Conservation (phyloP, 2,888 invertebrate species). For the Pogonocherus hispidulus region DNA sequence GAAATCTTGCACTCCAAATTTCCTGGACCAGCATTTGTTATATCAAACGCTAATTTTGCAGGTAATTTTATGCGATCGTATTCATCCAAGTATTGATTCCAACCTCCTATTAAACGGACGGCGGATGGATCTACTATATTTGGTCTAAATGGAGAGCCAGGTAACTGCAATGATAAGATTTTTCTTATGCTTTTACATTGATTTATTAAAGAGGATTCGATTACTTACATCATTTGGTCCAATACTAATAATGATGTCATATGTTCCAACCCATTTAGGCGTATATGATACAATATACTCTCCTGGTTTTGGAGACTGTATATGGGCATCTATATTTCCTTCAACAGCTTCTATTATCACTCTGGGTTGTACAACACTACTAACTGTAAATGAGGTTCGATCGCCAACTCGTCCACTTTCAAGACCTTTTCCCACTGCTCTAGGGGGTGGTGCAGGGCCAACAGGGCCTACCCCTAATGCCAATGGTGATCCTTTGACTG, state of each 20-base stretch:
- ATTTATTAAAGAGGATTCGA: neutral
- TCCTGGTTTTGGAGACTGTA: slow-evolving; percentile 73
- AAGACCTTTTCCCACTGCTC: slow-evolving; percentile 79
- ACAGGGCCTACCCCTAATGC: slow-evolving; percentile 75
- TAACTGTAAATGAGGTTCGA: slow-evolving; percentile 80
- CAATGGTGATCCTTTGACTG: slow-evolving; percentile 72
- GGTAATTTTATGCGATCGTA: slow-evolving; percentile 81
- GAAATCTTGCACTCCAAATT: slow-evolving; percentile 77
- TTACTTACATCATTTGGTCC: slow-evolving; percentile 66
- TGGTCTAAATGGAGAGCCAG: slow-evolving; percentile 77
- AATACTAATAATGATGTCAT: slow-evolving; percentile 84
- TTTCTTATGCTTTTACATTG: neutral
- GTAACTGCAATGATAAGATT: slow-evolving; percentile 55
- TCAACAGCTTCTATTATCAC: slow-evolving; percentile 73
- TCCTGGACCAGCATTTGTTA: slow-evolving; percentile 92
- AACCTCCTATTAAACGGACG: slow-evolving; percentile 86
- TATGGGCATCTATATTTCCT: slow-evolving; percentile 73
- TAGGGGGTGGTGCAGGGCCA: slow-evolving; percentile 72
- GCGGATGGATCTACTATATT: slow-evolving; percentile 80
- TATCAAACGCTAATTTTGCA: slow-evolving; percentile 88
- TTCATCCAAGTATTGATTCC: slow-evolving; percentile 85
- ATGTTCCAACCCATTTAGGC: slow-evolving; percentile 92
- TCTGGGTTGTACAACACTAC: slow-evolving; percentile 74
- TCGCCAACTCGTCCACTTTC: slow-evolving; percentile 80
- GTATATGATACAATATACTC: slow-evolving; percentile 92